These are phyloP conservation scores for Xenopus tropicalis DNA, from an alignment of 2,113 vertebrate species.

Conservation along the genomic window UCB_Xtro_10.0 CM004447.2:121503501-121504000, in stretches of 20 bases:
- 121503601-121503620: no score
- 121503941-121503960: not conserved
- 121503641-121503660: no score
- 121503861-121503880: conserved; percentile 39
- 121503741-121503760: conserved; percentile 45
- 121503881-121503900: not conserved
- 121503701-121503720: conserved; percentile 19
- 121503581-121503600: no score
- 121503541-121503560: no score
- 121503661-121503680: no score
- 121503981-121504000: no score
- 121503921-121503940: conserved; percentile 1
- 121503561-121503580: no score
- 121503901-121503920: conserved; percentile 19
- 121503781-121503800: conserved; percentile 39
- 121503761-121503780: conserved; percentile 46
- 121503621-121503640: no score
- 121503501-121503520: no score
- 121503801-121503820: conserved; percentile 32
- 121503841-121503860: conserved; percentile 36
- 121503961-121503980: no score
- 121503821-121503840: conserved; percentile 39
- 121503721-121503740: conserved; percentile 38
- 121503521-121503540: no score
- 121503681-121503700: conserved; percentile 9